Base-by-base conservation (phyloP, 2,113 vertebrate species). In the Chloroceryle aenea region DNA sequence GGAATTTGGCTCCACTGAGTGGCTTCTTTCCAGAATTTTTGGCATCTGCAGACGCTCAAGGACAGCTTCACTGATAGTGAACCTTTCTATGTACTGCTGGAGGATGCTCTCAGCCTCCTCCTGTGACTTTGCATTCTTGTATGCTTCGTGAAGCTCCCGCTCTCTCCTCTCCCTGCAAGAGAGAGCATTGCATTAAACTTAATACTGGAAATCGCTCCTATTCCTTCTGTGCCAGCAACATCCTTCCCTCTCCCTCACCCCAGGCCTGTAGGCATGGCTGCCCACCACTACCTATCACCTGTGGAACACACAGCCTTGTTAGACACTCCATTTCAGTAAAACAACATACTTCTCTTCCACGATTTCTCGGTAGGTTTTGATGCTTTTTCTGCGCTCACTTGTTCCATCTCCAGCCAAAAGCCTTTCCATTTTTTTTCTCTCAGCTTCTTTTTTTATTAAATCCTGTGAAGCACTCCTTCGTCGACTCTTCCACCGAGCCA, bases 321-420 rank as follows among this genome's bases (percentile, higher is more conserved):
- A 91, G 59, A 68, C 67, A 26, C 29, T 42, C 22, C 43, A 58
- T n/a, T 43, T 61, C 40, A 75, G 48, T 53, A 95, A 76, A 82
- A 91, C 45, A 82, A 98, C 99, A 0, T 98, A 99, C 99, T 99
- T 99, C 87, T 99, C 99, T 91, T 99, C 98, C 63, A 99, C 99
- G 18, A 99, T 99, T 96, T 99, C 99, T 97, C 98, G 98, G 98
- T 99, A 99, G 26, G 99, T 99, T 98, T 99, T 99, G 97, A 99
- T 99, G 97, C 99, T 99, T 98, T 98, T 99, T 91, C 99, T 99
- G 76, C 99, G 98, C 63, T 98, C 98, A 9, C 98, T 97, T 1
- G n/a, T 59, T 32, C 97, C 97, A 0, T 96, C 90, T 27, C 98
- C 98, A 47, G 98, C 96, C 97, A 99, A 87, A 56, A 99, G 61